Evolutionary conservation across 2,797 vertebrate species (phyloP), one percentile per base, ranked within the genome.

Genomic region (Sebastes hopkinsi): DNA sequence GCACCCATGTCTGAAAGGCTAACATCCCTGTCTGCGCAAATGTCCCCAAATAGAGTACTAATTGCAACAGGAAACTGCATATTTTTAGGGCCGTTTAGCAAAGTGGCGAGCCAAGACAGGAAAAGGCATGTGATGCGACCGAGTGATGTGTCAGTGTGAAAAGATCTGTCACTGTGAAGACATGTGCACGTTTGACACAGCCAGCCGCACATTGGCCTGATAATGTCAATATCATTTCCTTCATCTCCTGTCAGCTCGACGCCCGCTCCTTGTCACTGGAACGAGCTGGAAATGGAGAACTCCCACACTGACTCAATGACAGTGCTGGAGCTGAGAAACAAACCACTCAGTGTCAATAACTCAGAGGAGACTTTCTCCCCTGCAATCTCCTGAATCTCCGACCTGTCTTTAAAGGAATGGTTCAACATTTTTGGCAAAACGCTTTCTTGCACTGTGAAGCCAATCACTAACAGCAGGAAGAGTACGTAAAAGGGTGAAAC

Each of bases 61-160:
- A 94, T 90, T 92, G 89, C 85, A 86, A 77, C 65, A 86, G 89
- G 84, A 91, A 93, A 85, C 74, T 27, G 60, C 34, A 56, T 88
- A 91, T 90, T 92, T 93, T 93, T 88, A 90, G 89, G 66, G 79
- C 67, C 71, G 75, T 75, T 86, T 58, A 70, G 62, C 61, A 71
- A 90, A 92, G 85, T 73, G 76, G 72, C 23, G 32, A 75, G 11
- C 14, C 42, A 34, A 55, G 62, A 75, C 80, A 67, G 62, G 61
- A 62, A 81, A 75, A 60, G 67, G 67, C 74, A 6, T 34, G 66
- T 32, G 55, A 80, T 32, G 34, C 9, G 9, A 59, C 62, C 36
- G 34, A 67, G 65, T 5, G 75, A 87, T 54, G 71, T 12, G 72
- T 74, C 69, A 27, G 9, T 64, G 84, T 83, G 80, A 58, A 66